Evolutionary conservation across 92 coral and sea anemone genomes (phyloP).

Genomic region (Virgularia gustaviana): DNA sequence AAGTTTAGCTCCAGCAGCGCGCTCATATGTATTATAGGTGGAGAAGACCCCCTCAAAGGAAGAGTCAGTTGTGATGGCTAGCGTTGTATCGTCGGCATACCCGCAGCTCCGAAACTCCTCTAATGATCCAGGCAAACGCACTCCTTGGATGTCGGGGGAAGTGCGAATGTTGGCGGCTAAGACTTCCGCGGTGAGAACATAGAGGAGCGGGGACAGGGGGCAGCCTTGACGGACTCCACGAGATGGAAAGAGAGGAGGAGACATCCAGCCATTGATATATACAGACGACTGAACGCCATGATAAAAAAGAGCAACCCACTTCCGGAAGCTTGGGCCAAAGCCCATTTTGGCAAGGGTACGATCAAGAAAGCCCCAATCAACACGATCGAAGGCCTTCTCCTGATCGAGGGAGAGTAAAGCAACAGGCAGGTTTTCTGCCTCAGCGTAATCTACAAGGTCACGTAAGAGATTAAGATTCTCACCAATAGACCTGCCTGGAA

Average conservation of each 20-base stretch:
- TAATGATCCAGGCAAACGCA: not conserved
- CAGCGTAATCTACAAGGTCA: conserved; percentile 11
- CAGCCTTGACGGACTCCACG: conserved; percentile 27
- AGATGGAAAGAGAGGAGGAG: not conserved
- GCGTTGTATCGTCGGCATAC: conserved; percentile 57
- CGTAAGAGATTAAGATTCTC: conserved; percentile 34
- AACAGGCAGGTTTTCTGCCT: not conserved
- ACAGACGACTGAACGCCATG: not conserved
- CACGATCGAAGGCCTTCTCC: conserved; percentile 41
- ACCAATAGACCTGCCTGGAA: conserved; percentile 51
- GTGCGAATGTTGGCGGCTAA: conserved; percentile 14
- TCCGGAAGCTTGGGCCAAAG: not conserved
- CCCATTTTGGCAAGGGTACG: not conserved
- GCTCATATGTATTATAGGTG: not conserved
- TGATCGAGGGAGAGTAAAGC: conserved; percentile 5
- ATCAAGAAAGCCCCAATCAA: conserved; percentile 18
- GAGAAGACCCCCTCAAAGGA: not conserved
- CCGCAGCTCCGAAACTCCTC: conserved; percentile 20
- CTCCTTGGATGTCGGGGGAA: not conserved
- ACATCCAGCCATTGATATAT: conserved; percentile 5
- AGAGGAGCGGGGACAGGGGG: conserved; percentile 23
- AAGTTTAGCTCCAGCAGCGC: conserved; percentile 42
- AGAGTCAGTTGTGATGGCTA: conserved; percentile 1
- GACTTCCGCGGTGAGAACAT: conserved; percentile 6
- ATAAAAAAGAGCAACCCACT: conserved; percentile 1